phyloP scores from a whole-genome alignment of 2,797 vertebrate species.

The Poliocrania exsul region DNA sequence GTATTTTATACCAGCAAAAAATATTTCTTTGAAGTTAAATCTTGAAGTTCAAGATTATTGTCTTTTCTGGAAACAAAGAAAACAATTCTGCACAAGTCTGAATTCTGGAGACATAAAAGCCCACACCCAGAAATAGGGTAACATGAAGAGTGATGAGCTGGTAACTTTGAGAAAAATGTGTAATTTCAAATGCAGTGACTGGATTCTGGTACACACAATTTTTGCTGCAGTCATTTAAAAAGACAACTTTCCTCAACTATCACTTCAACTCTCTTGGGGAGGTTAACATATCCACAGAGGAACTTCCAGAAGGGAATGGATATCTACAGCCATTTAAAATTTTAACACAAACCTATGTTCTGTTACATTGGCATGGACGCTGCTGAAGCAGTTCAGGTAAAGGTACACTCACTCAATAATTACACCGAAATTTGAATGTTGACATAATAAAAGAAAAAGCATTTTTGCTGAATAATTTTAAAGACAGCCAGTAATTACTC shows the following conservation, averaged over 20 bases:
- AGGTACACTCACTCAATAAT: neutral
- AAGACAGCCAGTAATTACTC: neutral
- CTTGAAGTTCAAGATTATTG: slow-evolving; percentile 1
- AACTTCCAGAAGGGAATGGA: neutral
- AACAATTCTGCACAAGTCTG: neutral
- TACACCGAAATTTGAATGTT: neutral
- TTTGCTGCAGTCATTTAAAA: neutral
- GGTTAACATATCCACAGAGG: neutral
- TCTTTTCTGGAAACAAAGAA: slow-evolving; percentile 22
- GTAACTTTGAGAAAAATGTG: neutral
- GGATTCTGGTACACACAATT: neutral
- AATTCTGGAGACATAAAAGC: neutral
- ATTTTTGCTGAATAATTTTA: neutral
- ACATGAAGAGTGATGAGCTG: neutral
- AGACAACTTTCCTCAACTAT: neutral
- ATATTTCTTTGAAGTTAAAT: neutral
- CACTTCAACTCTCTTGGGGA: neutral
- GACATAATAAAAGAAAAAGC: neutral
- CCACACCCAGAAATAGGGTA: neutral
- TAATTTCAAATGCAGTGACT: neutral
- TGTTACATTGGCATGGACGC: neutral
- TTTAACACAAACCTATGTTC: neutral
- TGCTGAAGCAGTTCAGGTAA: neutral
- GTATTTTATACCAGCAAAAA: slow-evolving; percentile 27
- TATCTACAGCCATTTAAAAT: neutral